Base-by-base conservation (phyloP, 2,113 vertebrate genomes). In the Thamnaconus septentrionalis region DNA sequence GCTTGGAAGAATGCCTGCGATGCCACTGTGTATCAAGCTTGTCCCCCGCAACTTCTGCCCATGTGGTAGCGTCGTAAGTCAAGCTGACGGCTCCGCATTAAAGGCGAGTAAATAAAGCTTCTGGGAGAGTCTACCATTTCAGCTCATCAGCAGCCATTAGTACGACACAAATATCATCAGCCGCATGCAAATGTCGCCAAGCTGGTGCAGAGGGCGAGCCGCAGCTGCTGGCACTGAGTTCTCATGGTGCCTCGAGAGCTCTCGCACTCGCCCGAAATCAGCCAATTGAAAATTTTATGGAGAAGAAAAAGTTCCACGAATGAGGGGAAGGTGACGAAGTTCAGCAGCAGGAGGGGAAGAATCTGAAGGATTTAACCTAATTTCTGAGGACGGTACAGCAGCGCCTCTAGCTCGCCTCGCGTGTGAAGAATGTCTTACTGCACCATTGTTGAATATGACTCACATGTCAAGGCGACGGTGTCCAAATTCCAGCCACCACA, bases 141-240 rank as follows among this genome's bases (percentile, higher is more conserved):
- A 88, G 87, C 82, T 85, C 85, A 89, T 90, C 85, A 90, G 86
- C 90, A 89, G 80, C 86, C 84, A 75, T 87, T 87, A 88, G 81
- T 82, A 89, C 83, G 86, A 89, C 87, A 75, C 84, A 88, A 80
- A 91, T 89, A 83, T 84, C 81, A 82, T 84, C 79, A 79, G 73
- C 56, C n/a, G 39, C 63, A 63, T 63, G 59, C 61, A 49, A 66
- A 78, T 71, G 64, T 75, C 76, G 62, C 68, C 67, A 12, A n/a
- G 52, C 61, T 50, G 62, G 57, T 31, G 53, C 53, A 61, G 73
- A 53, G 44, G 7, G 44, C 5, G 44, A 74, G 66, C 69, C 64
- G 68, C 65, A 50, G n/a, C 7, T 5, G 5, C 7, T 45, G 5
- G 7, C 44, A 6, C 7, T 5, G 5, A 45, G 44, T 45, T 45